phyloP scores from a whole-genome alignment of 1,140 invertebrate species.

The Panagrolaimus sp. region DNA sequence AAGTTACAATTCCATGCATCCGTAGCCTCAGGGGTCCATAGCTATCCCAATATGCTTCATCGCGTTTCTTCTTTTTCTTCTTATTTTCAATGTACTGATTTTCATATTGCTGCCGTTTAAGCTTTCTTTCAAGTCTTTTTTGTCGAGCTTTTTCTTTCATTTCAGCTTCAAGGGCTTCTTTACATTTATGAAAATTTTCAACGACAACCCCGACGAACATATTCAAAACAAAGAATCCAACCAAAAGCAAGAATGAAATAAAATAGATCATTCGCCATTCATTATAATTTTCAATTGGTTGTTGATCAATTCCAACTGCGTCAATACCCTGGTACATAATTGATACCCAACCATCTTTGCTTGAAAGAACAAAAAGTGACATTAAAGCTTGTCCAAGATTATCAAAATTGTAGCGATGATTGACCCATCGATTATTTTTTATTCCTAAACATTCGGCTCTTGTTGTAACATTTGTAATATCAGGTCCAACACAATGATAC shows the following conservation, averaged over 20 bases:
- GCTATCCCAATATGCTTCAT: conserved; percentile 87
- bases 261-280: conserved; percentile 98
- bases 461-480: conserved; percentile 72
- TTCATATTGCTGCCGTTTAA: conserved; percentile 87
- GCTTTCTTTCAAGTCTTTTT: conserved; percentile 87
- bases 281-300: conserved; percentile 94
- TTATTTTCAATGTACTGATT: conserved; percentile 41
- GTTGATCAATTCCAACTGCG: conserved; percentile 81
- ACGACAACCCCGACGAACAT: conserved; percentile 99
- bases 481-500: conserved; percentile 82
- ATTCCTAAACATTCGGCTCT: conserved; percentile 76
- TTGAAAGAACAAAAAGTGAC: conserved; percentile 91
- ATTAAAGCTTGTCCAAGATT: conserved; percentile 93
- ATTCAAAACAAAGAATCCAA: conserved; percentile 98
- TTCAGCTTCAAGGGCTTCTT: conserved; percentile 97
- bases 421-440: conserved; percentile 78
- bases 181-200: conserved; percentile 96
- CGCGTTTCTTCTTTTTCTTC: conserved; percentile 70
- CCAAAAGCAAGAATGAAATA: conserved; percentile 93
- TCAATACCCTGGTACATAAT: conserved; percentile 99
- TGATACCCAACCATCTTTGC: conserved; percentile 98
- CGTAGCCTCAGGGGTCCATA: conserved; percentile 83
- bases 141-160: conserved; percentile 86
- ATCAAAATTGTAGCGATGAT: conserved; percentile 98
- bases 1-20: conserved; percentile 91